Evolutionary conservation across 2,113 vertebrate genomes (phyloP).

Genomic region (Oncorhynchus keta): DNA sequence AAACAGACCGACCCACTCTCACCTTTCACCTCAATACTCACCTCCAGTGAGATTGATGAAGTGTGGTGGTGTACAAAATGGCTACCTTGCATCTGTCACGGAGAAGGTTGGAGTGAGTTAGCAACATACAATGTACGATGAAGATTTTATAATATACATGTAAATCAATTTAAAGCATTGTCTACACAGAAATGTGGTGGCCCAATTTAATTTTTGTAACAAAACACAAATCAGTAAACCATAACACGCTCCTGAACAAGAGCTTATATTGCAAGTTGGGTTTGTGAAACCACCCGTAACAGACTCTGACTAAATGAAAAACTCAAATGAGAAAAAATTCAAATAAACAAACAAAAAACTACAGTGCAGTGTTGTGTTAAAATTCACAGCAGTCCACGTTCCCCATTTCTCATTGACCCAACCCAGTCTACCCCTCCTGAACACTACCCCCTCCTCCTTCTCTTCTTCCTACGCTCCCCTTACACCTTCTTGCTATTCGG

Average conservation of each 20-base stretch:
- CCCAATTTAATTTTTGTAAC: constrained; percentile 20
- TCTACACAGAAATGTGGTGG: constrained; percentile 18
- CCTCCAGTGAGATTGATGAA: background rate
- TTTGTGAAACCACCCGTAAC: constrained; percentile 23
- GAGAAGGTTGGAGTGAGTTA: background rate
- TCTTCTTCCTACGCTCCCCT: constrained; percentile 48
- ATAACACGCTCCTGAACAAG: constrained; percentile 30
- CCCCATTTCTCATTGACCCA: constrained; percentile 13
- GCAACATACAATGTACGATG: background rate
- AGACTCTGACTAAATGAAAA: background rate
- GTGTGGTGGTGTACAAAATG: background rate
- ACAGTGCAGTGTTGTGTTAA: constrained; percentile 70
- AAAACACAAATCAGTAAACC: constrained; percentile 52
- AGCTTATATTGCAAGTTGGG: constrained; percentile 47
- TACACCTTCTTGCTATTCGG: background rate
- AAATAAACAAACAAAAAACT: constrained; percentile 24
- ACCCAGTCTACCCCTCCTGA: constrained; percentile 7
- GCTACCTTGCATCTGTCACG: background rate
- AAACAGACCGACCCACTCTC: background rate
- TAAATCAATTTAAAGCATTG: background rate
- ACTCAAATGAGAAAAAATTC: constrained; percentile 21
- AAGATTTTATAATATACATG: background rate
- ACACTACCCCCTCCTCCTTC: constrained; percentile 21
- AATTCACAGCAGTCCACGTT: constrained; percentile 60
- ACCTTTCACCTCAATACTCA: background rate